Evolutionary conservation across 2,113 vertebrate species (phyloP), one percentile per base, ranked within the genome.

Genomic region (Paratilapia polleni): DNA sequence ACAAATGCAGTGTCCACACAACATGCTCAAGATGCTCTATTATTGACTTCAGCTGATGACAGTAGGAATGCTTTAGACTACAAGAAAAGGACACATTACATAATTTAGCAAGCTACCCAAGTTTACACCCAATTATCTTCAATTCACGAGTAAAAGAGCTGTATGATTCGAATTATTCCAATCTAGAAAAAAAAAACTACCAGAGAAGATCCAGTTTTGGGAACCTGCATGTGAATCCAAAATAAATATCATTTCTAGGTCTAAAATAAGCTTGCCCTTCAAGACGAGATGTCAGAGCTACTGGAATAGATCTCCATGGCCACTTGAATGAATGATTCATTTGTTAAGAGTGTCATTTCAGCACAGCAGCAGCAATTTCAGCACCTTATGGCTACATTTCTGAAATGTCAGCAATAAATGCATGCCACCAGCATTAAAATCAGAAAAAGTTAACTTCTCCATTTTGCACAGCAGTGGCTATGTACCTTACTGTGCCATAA

Each of bases 291-390:
- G 43, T 41, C 54, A 47, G 70, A 81, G 81, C 73, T 38, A 11
- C 76, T 52, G 62, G n/a, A 74, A 56, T 2, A 60, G 24, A 86
- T 60, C n/a, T 47, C 54, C 58, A 63, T 24, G 70, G 80, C 83
- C 70, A 82, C 74, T 79, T 36, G 80, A 36, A 81, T 62, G 43
- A 92, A 86, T 85, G n/a, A 93, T 89, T 85, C 12, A 90, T 90
- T 60, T 68, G 47, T 28, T 73, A 87, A 82, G 43, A 64, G 62
- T 6, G 24, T 56, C 41, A 62, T 43, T 70, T 56, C 68, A 73
- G 64, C 73, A 22, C 22, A 64, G 66, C 73, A 38, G 22, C 26
- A 57, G 28, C n/a, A 36, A 12, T 64, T 82, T 77, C 49, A 24
- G 78, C 38, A 60, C 59, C 8, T 78, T 22, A 54, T 38, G n/a